Conservation (phyloP, 1,140 invertebrate species). For the Lucilia sericata region DNA sequence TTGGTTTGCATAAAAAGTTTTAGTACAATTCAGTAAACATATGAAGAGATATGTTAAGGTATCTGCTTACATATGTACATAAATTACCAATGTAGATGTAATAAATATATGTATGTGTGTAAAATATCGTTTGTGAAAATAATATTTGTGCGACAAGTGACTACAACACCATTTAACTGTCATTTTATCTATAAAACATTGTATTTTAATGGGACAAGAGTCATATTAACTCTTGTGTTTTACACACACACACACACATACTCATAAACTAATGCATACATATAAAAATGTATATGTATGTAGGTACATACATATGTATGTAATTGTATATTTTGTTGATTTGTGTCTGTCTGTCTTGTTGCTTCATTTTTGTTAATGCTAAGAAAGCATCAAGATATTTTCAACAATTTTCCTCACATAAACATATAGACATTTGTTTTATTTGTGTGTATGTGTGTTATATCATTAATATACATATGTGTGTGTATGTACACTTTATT, state of each 20-base stretch:
- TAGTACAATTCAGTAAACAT: too few relatives aligned
- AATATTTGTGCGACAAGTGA: not conserved
- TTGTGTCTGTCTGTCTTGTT: not conserved
- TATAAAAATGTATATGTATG: too few relatives aligned
- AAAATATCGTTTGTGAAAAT: not conserved
- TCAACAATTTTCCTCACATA: not conserved
- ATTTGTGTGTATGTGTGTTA: not conserved
- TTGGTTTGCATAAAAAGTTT: too few relatives aligned
- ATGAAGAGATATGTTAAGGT: too few relatives aligned
- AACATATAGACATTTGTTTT: too few relatives aligned
- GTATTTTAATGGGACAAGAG: conserved; percentile 27
- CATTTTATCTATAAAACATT: conserved; percentile 36
- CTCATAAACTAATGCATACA: too few relatives aligned
- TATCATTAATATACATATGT: not conserved
- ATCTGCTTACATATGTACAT: too few relatives aligned
- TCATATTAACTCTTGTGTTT: not conserved
- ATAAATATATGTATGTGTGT: not conserved
- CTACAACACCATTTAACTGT: conserved; percentile 5
- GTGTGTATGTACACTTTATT: conserved; percentile 16
- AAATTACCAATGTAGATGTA: too few relatives aligned
- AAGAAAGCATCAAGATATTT: not conserved
- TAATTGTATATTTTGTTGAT: not conserved
- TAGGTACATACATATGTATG: not conserved
- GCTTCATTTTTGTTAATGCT: not conserved
- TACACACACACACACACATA: too few relatives aligned